phyloP scores from a whole-genome alignment of 30 jellyfish, hydroid and myxozoan genomes.

The Nemopilema nomurai region DNA sequence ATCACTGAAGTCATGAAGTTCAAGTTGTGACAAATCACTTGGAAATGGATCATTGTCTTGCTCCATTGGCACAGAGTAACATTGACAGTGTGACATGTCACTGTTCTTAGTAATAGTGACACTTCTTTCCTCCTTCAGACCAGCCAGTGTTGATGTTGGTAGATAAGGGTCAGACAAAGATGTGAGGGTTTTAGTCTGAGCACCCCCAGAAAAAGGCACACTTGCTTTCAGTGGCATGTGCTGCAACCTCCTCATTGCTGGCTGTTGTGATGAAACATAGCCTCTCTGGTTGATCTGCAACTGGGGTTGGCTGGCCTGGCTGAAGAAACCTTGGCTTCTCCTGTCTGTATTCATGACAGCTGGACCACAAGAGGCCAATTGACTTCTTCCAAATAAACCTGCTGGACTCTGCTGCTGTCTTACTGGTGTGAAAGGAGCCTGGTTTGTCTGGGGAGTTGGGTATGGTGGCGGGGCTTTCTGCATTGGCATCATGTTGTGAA shows the following conservation, averaged over 20 bases:
- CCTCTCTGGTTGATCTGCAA: slow-evolving; percentile 69
- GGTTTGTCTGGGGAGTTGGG: slow-evolving; percentile 38
- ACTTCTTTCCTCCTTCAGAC: slow-evolving; percentile 55
- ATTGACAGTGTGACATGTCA: slow-evolving; percentile 31
- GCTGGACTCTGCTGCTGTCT: slow-evolving; percentile 54
- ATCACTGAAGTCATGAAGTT: slow-evolving; percentile 85
- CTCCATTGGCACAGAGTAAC: slow-evolving; percentile 53
- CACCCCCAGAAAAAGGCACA: slow-evolving; percentile 12
- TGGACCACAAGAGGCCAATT: slow-evolving; percentile 29
- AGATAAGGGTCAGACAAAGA: slow-evolving; percentile 62
- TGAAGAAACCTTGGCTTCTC: slow-evolving; percentile 44
- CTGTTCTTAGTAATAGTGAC: slow-evolving; percentile 8
- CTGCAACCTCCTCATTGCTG: slow-evolving; percentile 66
- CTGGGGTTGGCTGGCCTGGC: slow-evolving; percentile 43
- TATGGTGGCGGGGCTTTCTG: slow-evolving; percentile 95
- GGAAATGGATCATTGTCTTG: slow-evolving; percentile 81
- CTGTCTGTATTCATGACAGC: slow-evolving; percentile 28
- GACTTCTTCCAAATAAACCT: slow-evolving; percentile 31
- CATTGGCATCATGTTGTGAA: slow-evolving; percentile 69
- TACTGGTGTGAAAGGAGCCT: slow-evolving; percentile 48
- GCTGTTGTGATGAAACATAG: slow-evolving; percentile 53
- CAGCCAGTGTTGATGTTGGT: slow-evolving; percentile 52
- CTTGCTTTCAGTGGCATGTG: slow-evolving; percentile 63
- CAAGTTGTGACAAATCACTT: slow-evolving; percentile 90
- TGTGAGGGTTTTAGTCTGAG: slow-evolving; percentile 25